A percentile compares a stretch with the other conserved stretches of the same genome.
Conservation (phyloP, 2,797 vertebrate genomes). For the Tauraco hartlaubi region DNA sequence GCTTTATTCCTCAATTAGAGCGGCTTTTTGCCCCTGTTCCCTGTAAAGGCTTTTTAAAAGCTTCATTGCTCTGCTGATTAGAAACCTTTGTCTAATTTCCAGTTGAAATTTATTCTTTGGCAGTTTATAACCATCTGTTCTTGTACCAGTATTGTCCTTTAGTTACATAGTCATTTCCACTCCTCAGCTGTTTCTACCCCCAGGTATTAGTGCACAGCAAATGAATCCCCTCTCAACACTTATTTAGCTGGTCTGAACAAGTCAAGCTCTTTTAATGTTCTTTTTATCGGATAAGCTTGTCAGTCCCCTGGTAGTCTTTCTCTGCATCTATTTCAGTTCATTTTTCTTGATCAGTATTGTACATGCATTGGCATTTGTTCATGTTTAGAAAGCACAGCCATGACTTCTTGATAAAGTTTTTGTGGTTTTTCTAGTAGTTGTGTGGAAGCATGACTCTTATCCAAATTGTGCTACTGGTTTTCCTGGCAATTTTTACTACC, state of each 20-base stretch:
- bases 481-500: background rate
- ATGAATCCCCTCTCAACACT: slow-evolving; percentile 28
- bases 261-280: background rate
- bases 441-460: background rate
- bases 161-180: slow-evolving; percentile 50
- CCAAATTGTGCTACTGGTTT: background rate
- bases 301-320: background rate
- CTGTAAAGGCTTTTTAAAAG: slow-evolving; percentile 44
- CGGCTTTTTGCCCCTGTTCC: slow-evolving; percentile 30
- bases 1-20: slow-evolving; percentile 40
- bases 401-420: background rate
- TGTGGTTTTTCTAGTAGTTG: background rate
- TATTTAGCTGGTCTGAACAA: slow-evolving; percentile 14
- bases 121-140: slow-evolving; percentile 70
- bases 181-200: slow-evolving; percentile 31
- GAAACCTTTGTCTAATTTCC: slow-evolving; percentile 67
- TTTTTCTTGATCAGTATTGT: slow-evolving; percentile 8
- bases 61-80: slow-evolving; percentile 52
- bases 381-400: background rate
- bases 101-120: slow-evolving; percentile 67
- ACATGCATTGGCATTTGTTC: background rate
- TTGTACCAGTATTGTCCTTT: slow-evolving; percentile 58
- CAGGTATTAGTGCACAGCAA: background rate
- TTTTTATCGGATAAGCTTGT: background rate
- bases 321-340: background rate